Percentiles rank a stretch among this genome's conserved stretches.
Evolutionary conservation across 2,888 invertebrate genomes (phyloP).

Genomic region (Prenolepis imparis): DNA sequence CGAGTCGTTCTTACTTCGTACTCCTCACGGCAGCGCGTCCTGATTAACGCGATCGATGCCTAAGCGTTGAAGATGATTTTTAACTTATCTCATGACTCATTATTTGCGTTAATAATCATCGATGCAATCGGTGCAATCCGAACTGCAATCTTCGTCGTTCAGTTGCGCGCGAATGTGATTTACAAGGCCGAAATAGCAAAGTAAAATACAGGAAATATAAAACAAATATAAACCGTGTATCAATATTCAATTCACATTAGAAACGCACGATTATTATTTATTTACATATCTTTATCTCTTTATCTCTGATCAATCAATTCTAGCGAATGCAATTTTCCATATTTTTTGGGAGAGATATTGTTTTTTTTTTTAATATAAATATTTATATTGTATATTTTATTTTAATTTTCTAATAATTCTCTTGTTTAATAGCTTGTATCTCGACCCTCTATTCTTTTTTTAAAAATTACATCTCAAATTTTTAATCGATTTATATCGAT

Average conservation of each 20-base stretch:
- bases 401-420: slow-evolving; percentile 15
- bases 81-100: no score
- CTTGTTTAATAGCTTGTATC: neutral
- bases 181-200: slow-evolving; percentile 10
- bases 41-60: neutral
- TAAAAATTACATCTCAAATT: neutral
- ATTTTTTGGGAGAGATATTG: neutral
- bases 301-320: slow-evolving; percentile 1
- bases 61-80: neutral
- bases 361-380: neutral
- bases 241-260: slow-evolving; percentile 13
- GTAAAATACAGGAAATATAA: slow-evolving; percentile 1
- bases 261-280: neutral
- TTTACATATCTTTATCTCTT: neutral
- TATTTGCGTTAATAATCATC: neutral
- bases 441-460: neutral
- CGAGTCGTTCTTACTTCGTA: slow-evolving; percentile 74
- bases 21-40: slow-evolving; percentile 61
- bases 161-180: neutral
- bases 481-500: neutral
- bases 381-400: neutral
- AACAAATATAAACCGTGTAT: neutral
- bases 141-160: neutral
- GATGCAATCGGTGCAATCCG: neutral
- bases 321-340: neutral